Base-by-base conservation (phyloP, 2,888 invertebrate species). In the Clunio marinus region DNA sequence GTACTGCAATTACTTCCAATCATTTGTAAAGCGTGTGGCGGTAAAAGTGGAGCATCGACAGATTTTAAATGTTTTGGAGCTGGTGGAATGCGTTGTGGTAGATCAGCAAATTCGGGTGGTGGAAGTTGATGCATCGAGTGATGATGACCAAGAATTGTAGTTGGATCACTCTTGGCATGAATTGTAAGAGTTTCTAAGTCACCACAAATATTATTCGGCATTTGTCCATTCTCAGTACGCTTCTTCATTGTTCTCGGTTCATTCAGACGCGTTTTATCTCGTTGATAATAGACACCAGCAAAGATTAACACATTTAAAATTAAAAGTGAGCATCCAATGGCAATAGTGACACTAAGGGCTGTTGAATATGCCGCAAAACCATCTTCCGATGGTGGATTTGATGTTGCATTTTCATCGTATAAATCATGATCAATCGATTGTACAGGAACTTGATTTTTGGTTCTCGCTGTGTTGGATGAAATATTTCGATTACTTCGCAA, bases 281-380 rank as follows among this genome's bases (percentile, higher is more conserved):
- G 83, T 75, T 96, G 95, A 76, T 96, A 96, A 77, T 95, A 96
- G 0, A 96, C 93, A 2, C 93, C 95, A 67, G 95, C 95, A 76
- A 96, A 96, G 75, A 96, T 93, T 27, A 96, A 81, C 57, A 96
- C 91, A 76, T 96, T 96, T 2, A 96, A 81, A 74, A 96, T 93
- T 22, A 96, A 83, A 70, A 96, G 80, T 2, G 93, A 93, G 75
- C 95, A 94, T 41, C 96, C 96, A 71, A 96, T 94, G 59, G 95
- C 96, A 73, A 96, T 93, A 17, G 94, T 95, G 0, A 94, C 93
- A 77, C 93, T 93, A 13, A 95, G 80, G 1, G 94, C 94, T 2
- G 94, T 93, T 0, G 92, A 92, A 74, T 94, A 94, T 0, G 92
- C 91, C 0, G 93, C 91, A 73, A 93, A 93, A 1, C 92, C 92